These are phyloP conservation scores for Deroptyus accipitrinus DNA, from an alignment of 2,113 vertebrate genomes.

Conservation along the genomic window DNA sequence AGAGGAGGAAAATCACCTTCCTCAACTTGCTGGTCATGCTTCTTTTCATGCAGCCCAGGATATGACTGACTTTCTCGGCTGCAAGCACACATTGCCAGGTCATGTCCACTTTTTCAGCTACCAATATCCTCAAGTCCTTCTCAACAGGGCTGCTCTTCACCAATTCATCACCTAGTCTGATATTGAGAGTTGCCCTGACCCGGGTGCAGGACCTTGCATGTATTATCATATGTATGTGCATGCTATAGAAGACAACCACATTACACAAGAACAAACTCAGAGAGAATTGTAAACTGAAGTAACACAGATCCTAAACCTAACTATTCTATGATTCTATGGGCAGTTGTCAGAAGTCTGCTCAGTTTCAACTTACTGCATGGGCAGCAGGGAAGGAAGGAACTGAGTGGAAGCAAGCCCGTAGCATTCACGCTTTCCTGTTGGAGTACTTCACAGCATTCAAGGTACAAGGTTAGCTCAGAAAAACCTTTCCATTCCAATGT, in stretches of 20 bases:
- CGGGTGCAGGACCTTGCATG: background rate
- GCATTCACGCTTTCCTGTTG: background rate
- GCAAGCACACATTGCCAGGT: background rate
- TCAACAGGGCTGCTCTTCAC: background rate
- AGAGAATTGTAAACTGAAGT: background rate
- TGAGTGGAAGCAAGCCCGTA: fast-evolving
- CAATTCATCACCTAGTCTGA: background rate
- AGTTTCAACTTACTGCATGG: background rate
- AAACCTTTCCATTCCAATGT: background rate
- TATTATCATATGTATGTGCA: background rate
- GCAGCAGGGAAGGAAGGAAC: background rate
- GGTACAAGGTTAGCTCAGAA: background rate
- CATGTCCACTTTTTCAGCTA: background rate
- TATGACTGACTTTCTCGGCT: background rate
- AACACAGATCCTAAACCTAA: background rate
- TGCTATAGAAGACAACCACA: background rate
- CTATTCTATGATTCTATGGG: background rate
- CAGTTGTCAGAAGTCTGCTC: background rate
- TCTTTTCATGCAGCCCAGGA: background rate
- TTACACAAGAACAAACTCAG: background rate
- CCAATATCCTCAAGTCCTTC: background rate
- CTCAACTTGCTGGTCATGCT: background rate
- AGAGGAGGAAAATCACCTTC: background rate
- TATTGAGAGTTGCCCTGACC: background rate
- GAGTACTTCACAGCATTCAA: background rate